These are phyloP conservation scores for Tenthredo mesomela DNA, from an alignment of 2,888 invertebrate genomes.

Conservation along the genomic window DNA sequence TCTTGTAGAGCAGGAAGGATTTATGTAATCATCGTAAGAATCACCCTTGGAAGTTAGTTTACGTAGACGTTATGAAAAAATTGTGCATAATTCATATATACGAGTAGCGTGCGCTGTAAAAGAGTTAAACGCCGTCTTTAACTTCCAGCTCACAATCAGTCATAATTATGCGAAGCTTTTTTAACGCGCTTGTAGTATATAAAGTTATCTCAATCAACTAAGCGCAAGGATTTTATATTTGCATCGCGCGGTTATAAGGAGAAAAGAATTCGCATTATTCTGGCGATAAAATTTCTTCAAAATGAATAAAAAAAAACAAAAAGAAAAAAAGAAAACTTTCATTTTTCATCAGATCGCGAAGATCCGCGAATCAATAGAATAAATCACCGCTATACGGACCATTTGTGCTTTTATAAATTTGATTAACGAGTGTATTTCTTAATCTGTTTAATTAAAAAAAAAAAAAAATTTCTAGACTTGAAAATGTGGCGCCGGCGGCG, in stretches of 20 bases:
- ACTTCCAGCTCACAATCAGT: slow-evolving; percentile 11
- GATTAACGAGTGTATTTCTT: slow-evolving; percentile 12
- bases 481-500: slow-evolving; percentile 27
- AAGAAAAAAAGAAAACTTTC: no score
- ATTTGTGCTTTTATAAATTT: neutral
- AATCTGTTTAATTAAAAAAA: neutral
- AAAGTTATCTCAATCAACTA: slow-evolving; percentile 34
- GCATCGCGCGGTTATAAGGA: neutral
- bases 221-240: neutral
- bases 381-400: no score
- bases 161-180: slow-evolving; percentile 37
- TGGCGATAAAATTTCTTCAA: no score
- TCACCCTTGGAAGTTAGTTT: slow-evolving; percentile 22
- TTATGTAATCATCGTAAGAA: slow-evolving; percentile 16
- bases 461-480: no score
- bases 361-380: no score
- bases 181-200: slow-evolving; percentile 35
- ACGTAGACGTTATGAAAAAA: slow-evolving; percentile 19
- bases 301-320: no score
- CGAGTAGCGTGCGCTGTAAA: slow-evolving; percentile 34
- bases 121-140: slow-evolving; percentile 40
- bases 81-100: slow-evolving; percentile 36
- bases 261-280: no score
- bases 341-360: no score
- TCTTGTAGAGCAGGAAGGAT: neutral